Percentiles rank a stretch among this genome's conserved stretches.
These are phyloP conservation scores for Hestina assimilis DNA, from an alignment of 1,140 invertebrate genomes.

Conservation along the genomic window DNA sequence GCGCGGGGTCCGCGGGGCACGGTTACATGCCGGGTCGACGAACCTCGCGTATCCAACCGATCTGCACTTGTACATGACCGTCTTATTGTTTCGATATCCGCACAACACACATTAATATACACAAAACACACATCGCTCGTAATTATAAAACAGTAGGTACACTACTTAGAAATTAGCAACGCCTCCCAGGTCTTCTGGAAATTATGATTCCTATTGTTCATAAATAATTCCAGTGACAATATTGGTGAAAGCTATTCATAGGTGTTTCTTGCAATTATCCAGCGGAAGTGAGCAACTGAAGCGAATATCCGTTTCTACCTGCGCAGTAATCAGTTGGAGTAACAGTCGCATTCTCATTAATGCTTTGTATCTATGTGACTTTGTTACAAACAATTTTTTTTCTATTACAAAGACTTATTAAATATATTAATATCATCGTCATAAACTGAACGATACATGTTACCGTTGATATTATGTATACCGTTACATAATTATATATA, in stretches of 20 bases:
- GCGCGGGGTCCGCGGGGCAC: conserved; percentile 35
- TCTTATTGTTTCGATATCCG: conserved; percentile 64
- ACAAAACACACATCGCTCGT: no score
- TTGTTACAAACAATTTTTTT: conserved; percentile 1
- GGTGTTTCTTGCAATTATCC: conserved; percentile 63
- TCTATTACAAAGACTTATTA: neutral
- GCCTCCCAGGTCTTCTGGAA: neutral
- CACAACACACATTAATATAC: no score
- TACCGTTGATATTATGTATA: no score
- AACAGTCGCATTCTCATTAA: conserved; percentile 6
- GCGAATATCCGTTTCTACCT: conserved; percentile 58
- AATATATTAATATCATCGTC: no score
- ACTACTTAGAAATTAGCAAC: neutral
- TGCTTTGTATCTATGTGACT: conserved; percentile 2
- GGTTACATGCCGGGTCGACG: conserved; percentile 50
- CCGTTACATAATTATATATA: no score
- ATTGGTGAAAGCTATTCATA: conserved; percentile 39
- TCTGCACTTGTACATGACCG: conserved; percentile 67
- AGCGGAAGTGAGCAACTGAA: conserved; percentile 64
- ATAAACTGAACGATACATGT: no score
- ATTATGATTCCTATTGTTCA: conserved; percentile 2
- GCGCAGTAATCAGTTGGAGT: conserved; percentile 25
- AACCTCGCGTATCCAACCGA: conserved; percentile 66
- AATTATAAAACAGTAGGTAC: no score
- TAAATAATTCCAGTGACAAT: conserved; percentile 19